Evolutionary conservation across 2,113 vertebrate species (phyloP), one percentile per base, ranked within the genome.

Genomic region (Pelmatolapia mariae): DNA sequence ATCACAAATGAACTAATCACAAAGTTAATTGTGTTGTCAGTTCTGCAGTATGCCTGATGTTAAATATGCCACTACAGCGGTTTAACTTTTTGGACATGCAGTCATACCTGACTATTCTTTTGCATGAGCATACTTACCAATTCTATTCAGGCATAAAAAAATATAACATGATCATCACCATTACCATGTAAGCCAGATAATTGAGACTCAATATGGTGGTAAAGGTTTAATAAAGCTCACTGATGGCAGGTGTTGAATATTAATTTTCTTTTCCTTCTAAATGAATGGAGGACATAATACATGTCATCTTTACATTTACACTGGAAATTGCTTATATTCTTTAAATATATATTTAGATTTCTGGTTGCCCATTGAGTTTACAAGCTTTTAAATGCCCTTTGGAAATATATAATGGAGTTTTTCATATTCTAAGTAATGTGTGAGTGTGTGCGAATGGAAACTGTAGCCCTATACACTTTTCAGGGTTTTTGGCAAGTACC

Each of bases 131-230:
- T 52, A 38, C 56, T 26, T 91, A 12, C 43, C 26, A 71, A 45
- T 76, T 36, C 43, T 59, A 82, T 22, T 38, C 8, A 5, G 45
- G 13, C 22, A 73, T 86, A 87, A 86, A 18, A 56, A 82, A 87
- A 88, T 33, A 86, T 85, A 68, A 81, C 43, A 61, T 89, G 57
- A 83, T 87, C 47, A 90, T 92, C 31, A 89, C 91, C 22, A 83
- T 87, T 57, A 57, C 19, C 11, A 15, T 90, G 63, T 19, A 68
- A 73, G 57, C 59, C 56, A 87, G 76, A 80, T 80, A 78, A 83
- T 4, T 19, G n/a, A 54, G 4, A 3, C 24, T 86, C 26, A 59
- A 78, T 85, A 16, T 71, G 11, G 12, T 73, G 15, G 56, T 66
- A 43, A 18, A 31, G 73, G 52, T 52, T 50, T 29, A 50, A 50